A percentile compares a stretch with the other conserved stretches of the same genome.
Conservation (phyloP, 2,888 invertebrate species). For the Nemoura dubitans region DNA sequence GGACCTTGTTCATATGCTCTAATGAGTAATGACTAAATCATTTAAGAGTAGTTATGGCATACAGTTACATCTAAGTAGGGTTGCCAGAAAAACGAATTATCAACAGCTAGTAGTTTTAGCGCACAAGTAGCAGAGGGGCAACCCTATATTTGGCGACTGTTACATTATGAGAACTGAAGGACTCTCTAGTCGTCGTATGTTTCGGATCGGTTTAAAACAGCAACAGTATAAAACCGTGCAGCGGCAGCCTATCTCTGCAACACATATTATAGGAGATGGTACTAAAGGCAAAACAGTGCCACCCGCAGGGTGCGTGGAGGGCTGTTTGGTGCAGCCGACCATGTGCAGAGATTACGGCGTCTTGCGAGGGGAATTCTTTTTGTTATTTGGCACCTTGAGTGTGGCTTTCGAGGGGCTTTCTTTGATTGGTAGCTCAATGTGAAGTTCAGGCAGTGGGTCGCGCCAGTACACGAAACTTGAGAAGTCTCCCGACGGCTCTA, state of each 20-base stretch:
- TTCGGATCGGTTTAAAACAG: no score
- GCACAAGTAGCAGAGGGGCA: not conserved
- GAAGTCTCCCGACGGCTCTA: constrained; percentile 73
- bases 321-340: no score
- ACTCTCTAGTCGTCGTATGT: not conserved
- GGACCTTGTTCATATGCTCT: not conserved
- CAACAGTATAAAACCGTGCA: no score
- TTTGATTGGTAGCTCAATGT: not conserved
- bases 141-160: not conserved
- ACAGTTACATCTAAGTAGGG: not conserved
- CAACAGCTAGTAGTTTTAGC: not conserved
- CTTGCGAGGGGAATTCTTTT: not conserved
- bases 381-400: constrained; percentile 17
- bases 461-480: constrained; percentile 94
- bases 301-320: no score
- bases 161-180: not conserved
- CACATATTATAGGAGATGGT: no score
- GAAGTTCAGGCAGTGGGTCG: constrained; percentile 76
- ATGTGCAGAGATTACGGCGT: not conserved
- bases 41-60: not conserved
- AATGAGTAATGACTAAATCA: not conserved
- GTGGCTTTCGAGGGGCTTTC: not conserved
- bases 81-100: not conserved
- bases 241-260: no score
- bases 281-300: no score